These are phyloP conservation scores for Drosophila punjabiensis DNA, from an alignment of 1,140 invertebrate species.

Conservation along the genomic window DNA sequence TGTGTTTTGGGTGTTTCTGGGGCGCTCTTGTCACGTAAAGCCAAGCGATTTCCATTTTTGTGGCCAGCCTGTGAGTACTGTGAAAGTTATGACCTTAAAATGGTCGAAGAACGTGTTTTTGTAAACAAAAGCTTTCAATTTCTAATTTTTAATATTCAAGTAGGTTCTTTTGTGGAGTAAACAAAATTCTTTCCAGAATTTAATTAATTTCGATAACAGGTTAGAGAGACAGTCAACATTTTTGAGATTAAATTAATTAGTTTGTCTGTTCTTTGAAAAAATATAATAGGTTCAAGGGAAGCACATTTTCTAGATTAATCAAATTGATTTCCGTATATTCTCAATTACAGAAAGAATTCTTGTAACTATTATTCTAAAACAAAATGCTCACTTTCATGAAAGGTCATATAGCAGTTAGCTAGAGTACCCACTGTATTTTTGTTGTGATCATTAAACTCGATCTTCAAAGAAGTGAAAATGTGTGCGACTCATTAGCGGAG, in stretches of 20 bases:
- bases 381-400: not conserved
- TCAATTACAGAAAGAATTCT: not conserved
- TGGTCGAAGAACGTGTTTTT: constrained; percentile 34
- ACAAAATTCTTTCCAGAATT: not conserved
- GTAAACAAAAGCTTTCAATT: constrained; percentile 27
- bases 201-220: not conserved
- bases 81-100: constrained; percentile 75
- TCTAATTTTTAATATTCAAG: constrained; percentile 13
- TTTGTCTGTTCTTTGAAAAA: not conserved
- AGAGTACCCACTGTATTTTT: not conserved
- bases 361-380: not conserved
- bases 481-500: constrained; percentile 47
- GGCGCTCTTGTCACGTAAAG: constrained; percentile 62
- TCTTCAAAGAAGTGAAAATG: constrained; percentile 43
- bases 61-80: constrained; percentile 37
- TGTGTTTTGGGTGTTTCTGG: constrained; percentile 62
- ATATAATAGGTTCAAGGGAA: not conserved
- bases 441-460: constrained; percentile 2
- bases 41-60: constrained; percentile 63
- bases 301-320: constrained; percentile 22
- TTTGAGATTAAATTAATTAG: not conserved
- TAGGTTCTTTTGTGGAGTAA: not conserved
- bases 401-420: not conserved
- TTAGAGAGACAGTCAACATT: constrained; percentile 23
- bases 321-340: not conserved